Evolutionary conservation across 2,113 vertebrate genomes (phyloP), one percentile per base, ranked within the genome.

Genomic region (Hipposideros armiger): DNA sequence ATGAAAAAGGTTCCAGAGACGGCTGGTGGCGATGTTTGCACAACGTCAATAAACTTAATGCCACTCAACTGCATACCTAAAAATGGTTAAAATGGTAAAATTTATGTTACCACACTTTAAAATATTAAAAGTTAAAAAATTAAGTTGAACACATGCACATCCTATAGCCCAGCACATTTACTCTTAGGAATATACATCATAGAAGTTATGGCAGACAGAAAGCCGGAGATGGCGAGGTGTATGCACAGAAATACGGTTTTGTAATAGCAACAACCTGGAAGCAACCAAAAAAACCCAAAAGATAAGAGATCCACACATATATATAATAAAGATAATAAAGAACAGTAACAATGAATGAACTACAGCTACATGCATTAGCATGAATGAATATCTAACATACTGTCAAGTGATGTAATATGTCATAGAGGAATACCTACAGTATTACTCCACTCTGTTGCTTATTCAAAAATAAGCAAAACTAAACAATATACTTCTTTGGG

Each of bases 391-490:
- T 30, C 42, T 32, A 50, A 66, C 72, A 42, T 15, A 42, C n/a
- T 78, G 9, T 22, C 5, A 16, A n/a, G 40, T 22, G 32, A 87
- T 9, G 4, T 0, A 32, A 0, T n/a, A 11, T 16, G 10, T 70
- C 14, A 42, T 6, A 36, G 52, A 78, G 52, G 19, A 66, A 4
- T 1, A 76, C 28, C 40, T 76, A 78, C 4, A 58, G 3, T 24
- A 24, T 56, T 15, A 58, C 20, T 58, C 58, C 32, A 26, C 45
- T 42, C 47, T 56, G 52, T 36, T 47, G 67, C 54, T 77, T 87
- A 47, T 81, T 90, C 67, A 52, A 86, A 94, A 82, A 52, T 19
- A 58, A 60, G 90, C 3, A 32, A 86, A 67, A 62, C 17, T 58
- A 36, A 92, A 92, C 10, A 58, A 47, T 7, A 72, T 22, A 13